These are phyloP conservation scores for Acrobasis consociella DNA, from an alignment of 2,888 invertebrate species.

Conservation along the genomic window DNA sequence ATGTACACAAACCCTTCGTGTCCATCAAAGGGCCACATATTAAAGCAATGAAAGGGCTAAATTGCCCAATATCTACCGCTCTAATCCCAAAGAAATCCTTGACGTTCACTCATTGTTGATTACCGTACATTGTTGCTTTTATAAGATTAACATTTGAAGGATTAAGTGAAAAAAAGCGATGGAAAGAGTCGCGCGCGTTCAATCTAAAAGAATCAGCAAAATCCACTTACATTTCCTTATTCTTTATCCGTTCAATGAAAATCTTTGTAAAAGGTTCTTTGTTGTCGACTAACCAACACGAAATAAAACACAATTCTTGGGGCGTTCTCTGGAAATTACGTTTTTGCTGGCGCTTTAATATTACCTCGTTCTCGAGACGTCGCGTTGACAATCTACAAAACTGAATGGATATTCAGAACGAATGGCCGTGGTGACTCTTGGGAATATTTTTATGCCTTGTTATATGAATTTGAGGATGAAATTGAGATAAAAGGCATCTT, in stretches of 20 bases:
- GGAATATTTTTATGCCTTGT: slow-evolving; percentile 20
- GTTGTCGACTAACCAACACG: slow-evolving; percentile 45
- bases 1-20: slow-evolving; percentile 52
- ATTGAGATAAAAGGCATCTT: neutral
- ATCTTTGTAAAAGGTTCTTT: slow-evolving; percentile 59
- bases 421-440: slow-evolving; percentile 37
- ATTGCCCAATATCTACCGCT: slow-evolving; percentile 53
- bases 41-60: slow-evolving; percentile 55
- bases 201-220: slow-evolving; percentile 38
- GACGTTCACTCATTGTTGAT: slow-evolving; percentile 7
- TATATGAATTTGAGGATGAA: slow-evolving; percentile 2
- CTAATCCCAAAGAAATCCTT: slow-evolving; percentile 54
- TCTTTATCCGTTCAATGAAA: slow-evolving; percentile 53
- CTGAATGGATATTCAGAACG: slow-evolving; percentile 42
- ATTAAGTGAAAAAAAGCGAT: slow-evolving; percentile 2
- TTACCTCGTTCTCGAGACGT: slow-evolving; percentile 41
- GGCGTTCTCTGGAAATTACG: slow-evolving; percentile 49
- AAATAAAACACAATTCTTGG: slow-evolving; percentile 53
- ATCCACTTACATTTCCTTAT: slow-evolving; percentile 60
- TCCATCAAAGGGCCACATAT: slow-evolving; percentile 57
- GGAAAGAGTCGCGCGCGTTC: slow-evolving; percentile 14
- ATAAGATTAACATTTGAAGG: neutral
- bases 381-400: slow-evolving; percentile 40
- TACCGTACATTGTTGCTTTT: slow-evolving; percentile 16
- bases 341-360: slow-evolving; percentile 52